Evolutionary conservation across 2,113 vertebrate genomes (phyloP).

Genomic region (Neopipo cinnamomea): DNA sequence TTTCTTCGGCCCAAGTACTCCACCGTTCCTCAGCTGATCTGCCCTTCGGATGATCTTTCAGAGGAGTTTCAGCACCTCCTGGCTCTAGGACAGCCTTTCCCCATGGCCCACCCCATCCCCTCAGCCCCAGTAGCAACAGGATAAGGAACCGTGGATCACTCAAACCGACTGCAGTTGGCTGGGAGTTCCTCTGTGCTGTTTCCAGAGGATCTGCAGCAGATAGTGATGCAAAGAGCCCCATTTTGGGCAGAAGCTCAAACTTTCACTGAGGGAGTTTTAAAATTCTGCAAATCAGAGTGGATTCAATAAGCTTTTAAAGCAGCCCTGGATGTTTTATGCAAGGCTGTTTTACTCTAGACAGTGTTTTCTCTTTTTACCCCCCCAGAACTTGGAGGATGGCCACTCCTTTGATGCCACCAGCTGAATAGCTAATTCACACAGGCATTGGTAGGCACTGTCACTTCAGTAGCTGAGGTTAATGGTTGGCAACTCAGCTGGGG

Average conservation of each 20-base stretch:
- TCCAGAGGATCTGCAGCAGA: background rate
- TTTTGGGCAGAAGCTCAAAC: background rate
- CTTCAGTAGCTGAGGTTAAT: background rate
- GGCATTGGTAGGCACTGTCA: background rate
- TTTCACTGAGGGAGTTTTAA: background rate
- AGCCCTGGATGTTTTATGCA: background rate
- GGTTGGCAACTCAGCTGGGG: background rate
- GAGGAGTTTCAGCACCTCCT: background rate
- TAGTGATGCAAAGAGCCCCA: fast-evolving
- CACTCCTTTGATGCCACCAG: background rate
- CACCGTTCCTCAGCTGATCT: fast-evolving
- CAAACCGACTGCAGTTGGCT: fast-evolving
- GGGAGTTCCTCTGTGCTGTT: background rate
- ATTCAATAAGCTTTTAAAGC: background rate
- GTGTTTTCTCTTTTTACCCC: background rate
- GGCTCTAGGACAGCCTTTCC: background rate
- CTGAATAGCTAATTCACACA: background rate
- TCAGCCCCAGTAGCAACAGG: background rate
- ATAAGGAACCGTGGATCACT: background rate
- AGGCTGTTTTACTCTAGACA: background rate
- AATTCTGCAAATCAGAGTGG: background rate
- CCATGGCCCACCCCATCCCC: fast-evolving
- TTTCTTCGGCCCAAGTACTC: background rate
- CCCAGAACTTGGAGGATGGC: background rate
- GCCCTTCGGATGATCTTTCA: background rate